Evolutionary conservation across 2,113 vertebrate species (phyloP).

Genomic region (Chunga burmeisteri): DNA sequence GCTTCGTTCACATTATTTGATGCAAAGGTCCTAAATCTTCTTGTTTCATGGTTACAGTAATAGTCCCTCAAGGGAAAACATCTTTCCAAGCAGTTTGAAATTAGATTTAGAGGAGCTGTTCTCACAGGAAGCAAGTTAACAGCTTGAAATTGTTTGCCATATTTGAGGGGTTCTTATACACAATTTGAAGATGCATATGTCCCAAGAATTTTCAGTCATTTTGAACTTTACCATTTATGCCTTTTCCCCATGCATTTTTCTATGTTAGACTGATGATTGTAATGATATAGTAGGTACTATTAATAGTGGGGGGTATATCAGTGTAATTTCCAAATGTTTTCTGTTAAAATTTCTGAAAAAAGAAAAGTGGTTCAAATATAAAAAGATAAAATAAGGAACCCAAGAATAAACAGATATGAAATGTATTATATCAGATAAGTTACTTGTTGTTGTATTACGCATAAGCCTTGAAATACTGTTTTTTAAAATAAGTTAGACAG

Average conservation of each 20-base stretch:
- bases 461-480: neutral
- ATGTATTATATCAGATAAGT: neutral
- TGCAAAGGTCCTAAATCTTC: neutral
- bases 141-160: neutral
- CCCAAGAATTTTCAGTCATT: neutral
- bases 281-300: neutral
- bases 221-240: neutral
- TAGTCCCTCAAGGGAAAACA: neutral
- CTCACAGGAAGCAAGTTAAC: constrained; percentile 35
- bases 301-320: neutral
- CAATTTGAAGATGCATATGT: neutral
- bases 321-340: neutral
- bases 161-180: constrained; percentile 1
- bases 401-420: neutral
- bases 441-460: neutral
- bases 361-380: neutral
- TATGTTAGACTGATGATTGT: neutral
- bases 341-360: neutral
- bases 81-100: constrained; percentile 11
- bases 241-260: constrained; percentile 22
- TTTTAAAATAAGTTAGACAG: neutral
- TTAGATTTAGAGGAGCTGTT: constrained; percentile 2
- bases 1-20: neutral
- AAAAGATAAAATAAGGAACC: neutral
- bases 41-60: neutral